phyloP scores from a whole-genome alignment of 2,888 invertebrate genomes.

The Andrena hattorfiana region DNA sequence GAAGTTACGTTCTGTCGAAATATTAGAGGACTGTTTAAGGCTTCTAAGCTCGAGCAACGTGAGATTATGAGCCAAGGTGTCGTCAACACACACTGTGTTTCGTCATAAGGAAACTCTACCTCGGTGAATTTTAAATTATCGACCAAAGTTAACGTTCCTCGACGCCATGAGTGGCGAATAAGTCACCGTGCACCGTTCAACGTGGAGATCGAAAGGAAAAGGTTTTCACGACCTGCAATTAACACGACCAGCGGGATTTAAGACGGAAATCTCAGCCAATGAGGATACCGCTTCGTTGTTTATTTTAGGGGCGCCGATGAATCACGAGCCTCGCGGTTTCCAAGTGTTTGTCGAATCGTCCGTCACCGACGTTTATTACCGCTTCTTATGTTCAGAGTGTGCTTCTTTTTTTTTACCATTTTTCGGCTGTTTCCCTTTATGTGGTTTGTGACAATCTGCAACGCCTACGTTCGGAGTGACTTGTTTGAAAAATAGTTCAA shows the following conservation, averaged over 20 bases:
- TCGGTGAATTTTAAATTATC: not conserved
- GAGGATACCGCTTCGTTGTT: constrained; percentile 76
- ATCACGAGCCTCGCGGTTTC: constrained; percentile 67
- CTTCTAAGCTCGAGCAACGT: too few relatives aligned
- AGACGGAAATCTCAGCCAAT: constrained; percentile 70
- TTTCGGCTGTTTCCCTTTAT: not conserved
- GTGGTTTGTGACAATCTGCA: not conserved
- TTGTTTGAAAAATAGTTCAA: constrained; percentile 7
- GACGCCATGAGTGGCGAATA: constrained; percentile 25
- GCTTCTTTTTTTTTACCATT: constrained; percentile 7
- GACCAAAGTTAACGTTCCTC: not conserved
- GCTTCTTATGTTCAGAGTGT: constrained; percentile 49
- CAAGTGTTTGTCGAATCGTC: constrained; percentile 68
- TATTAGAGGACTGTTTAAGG: too few relatives aligned
- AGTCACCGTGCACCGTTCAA: constrained; percentile 33
- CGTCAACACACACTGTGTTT: too few relatives aligned
- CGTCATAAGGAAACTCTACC: too few relatives aligned
- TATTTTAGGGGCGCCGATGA: constrained; percentile 80
- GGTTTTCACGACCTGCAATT: constrained; percentile 54
- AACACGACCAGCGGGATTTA: constrained; percentile 67
- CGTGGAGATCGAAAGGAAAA: not conserved
- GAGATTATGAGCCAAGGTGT: too few relatives aligned
- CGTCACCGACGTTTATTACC: constrained; percentile 76
- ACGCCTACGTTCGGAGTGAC: not conserved
- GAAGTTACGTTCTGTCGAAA: too few relatives aligned